A percentile compares a stretch with the other conserved stretches of the same genome.
Evolutionary conservation across 1,140 invertebrate species (phyloP).

Genomic region (Lepidurus arcticus): DNA sequence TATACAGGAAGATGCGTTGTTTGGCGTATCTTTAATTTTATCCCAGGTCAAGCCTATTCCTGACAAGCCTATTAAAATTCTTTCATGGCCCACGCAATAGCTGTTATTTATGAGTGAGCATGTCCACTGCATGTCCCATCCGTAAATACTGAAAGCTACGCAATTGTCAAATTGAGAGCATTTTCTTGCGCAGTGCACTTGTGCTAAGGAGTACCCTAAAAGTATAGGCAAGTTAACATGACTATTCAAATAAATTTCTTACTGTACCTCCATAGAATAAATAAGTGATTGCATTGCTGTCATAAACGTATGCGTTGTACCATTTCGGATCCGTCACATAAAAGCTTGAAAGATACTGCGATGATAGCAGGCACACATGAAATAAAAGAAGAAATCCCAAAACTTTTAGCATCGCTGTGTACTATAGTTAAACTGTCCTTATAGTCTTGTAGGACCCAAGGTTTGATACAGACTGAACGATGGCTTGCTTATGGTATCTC

Average conservation of each 20-base stretch:
- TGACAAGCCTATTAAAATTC: neutral
- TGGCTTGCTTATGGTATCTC: too few species aligned
- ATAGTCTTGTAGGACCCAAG: neutral
- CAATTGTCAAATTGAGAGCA: neutral
- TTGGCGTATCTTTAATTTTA: neutral
- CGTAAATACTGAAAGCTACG: neutral
- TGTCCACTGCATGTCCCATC: neutral
- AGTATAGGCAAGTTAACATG: neutral
- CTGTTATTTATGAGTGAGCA: neutral
- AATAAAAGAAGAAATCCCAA: neutral
- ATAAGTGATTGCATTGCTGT: neutral
- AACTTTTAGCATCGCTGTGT: neutral
- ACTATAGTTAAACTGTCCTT: neutral
- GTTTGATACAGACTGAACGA: neutral
- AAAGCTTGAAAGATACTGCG: neutral
- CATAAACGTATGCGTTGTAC: neutral
- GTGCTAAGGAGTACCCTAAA: neutral
- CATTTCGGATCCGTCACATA: neutral
- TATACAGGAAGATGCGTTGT: neutral
- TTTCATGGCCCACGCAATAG: neutral
- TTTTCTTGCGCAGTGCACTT: neutral
- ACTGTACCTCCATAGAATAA: neutral
- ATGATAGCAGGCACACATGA: neutral
- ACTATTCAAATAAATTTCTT: neutral
- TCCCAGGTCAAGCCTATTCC: neutral